Base-by-base conservation (phyloP, 1,140 invertebrate species). In the Drosophila micromelanica region DNA sequence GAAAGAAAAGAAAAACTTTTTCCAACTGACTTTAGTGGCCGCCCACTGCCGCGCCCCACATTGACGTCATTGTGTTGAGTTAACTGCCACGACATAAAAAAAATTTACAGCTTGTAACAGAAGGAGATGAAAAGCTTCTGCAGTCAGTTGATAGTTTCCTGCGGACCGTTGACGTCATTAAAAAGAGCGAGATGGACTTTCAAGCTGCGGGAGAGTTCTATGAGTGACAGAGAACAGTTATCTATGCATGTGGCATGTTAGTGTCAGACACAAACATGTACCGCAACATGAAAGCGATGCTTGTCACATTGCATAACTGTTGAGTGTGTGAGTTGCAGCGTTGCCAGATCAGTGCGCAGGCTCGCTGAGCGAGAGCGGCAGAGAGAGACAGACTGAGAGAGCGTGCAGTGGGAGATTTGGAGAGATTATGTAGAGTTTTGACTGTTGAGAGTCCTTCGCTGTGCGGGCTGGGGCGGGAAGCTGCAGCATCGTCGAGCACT, bases 221-320 rank as follows among this genome's bases (percentile, higher is more conserved):
- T 60, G 13, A 23, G 3, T 5, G 40, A 12, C 45, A 23, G 56
- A 37, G 13, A 23, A 30, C 32, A 56, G 60, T 23, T 48, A 45
- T 54, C 54, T 38, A 13, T 35, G 13, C n/a, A 23, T 27, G 48
- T 11, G 48, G 20, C 7, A 57, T 81, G 70, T 65, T 74, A 57
- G 40, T 71, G 65, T 43, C 64, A 59, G 15, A 7, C 23, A 15
- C 63, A 75, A 48, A 61, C n/a, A 45, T 38, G 62, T 8, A 23
- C 30, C 42, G 30, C 59, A 69, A 65, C 78, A 67, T 61, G 52
- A 15, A 37, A 13, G 32, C 15, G 59, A 60, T 62, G 38, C 60
- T 32, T 30, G 46, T 86, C 71, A 72, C 74, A 82, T 86, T 86
- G 79, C 84, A 82, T 82, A 89, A 89, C 68, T 89, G 84, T 85